Evolutionary conservation across 2,888 invertebrate genomes (phyloP), one percentile per base, ranked within the genome.

Genomic region (Holacanthella duospinosa): DNA sequence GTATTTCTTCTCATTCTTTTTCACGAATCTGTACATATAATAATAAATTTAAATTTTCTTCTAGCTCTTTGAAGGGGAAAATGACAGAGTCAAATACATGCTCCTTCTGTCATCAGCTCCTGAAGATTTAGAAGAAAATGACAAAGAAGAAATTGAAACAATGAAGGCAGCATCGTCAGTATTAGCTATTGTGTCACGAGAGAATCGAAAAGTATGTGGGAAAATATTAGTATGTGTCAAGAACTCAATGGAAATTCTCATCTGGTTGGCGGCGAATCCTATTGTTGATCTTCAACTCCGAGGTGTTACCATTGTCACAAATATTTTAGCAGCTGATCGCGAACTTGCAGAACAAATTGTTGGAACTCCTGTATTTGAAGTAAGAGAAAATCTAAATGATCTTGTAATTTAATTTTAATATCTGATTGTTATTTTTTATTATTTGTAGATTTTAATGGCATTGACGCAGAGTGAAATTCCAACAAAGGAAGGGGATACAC

Each of bases 41-140:
- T 59, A 6, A 6, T 21, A 24, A 29, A 26, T 53, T 58, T 62
- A 43, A 48, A 59, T 44, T 29, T 9, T 57, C 48, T 25, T 89
- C 0, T 84, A 87, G 76, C 80, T 84, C 66, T 92, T 84, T 77
- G 92, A 92, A 76, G 85, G 84, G 0, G 83, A 89, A 12, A 95
- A 93, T 78, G 96, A 96, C 76, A 85, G 89, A 68, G 83, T 91
- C 0, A 97, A 96, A 77, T 88, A 88, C 77, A 78, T 94, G 70
- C 84, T 89, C 43, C 80, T 95, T 16, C 79, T 91, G 24, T 86
- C 87, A 71, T 75, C 75, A n/a, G 77, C 77, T 80, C 79, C 80
- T 12, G 76, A 80, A 21, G 77, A 77, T 65, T 59, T 66, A 16
- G 64, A 84, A 75, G 86, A 89, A 69, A 89, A 89, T 75, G 74